A percentile compares a stretch with the other conserved stretches of the same genome.
Conservation (phyloP, 2,888 invertebrate species). For the Eremobia ochroleuca region DNA sequence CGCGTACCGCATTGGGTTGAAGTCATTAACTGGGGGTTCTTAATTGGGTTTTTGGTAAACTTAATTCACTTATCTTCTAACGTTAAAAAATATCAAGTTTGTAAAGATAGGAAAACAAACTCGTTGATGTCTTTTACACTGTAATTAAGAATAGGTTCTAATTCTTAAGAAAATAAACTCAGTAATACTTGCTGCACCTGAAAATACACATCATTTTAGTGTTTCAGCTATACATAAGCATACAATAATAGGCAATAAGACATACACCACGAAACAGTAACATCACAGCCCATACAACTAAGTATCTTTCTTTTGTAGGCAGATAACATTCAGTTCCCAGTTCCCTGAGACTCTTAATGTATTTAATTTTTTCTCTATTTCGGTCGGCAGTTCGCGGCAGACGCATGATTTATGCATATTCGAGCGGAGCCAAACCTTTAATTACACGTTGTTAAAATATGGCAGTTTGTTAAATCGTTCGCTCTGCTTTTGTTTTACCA, state of each 20-base stretch:
- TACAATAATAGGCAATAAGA: neutral
- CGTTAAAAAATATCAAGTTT: neutral
- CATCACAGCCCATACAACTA: conserved; percentile 23
- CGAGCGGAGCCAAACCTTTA: conserved; percentile 90
- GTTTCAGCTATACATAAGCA: neutral
- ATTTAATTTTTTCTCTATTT: conserved; percentile 91
- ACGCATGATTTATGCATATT: conserved; percentile 91
- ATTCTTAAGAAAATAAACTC: neutral
- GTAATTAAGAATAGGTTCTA: neutral
- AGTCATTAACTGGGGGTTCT: conserved; percentile 16
- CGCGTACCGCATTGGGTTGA: conserved; percentile 47
- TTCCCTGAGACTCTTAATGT: conserved; percentile 85
- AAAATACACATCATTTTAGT: no score
- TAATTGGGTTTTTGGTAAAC: conserved; percentile 28
- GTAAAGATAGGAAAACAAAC: neutral
- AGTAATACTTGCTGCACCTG: neutral
- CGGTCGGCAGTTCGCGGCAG: conserved; percentile 90
- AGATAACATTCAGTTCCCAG: conserved; percentile 68
- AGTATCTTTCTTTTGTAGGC: conserved; percentile 59
- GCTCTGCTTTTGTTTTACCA: conserved; percentile 89
- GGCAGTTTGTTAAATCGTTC: conserved; percentile 91
- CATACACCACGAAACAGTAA: conserved; percentile 20
- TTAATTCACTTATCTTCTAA: conserved; percentile 6
- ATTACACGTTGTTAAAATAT: conserved; percentile 91
- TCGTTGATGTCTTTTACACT: conserved; percentile 60